These are phyloP conservation scores for Rhea pennata DNA, from an alignment of 2,113 vertebrate species.

Conservation along the genomic window DNA sequence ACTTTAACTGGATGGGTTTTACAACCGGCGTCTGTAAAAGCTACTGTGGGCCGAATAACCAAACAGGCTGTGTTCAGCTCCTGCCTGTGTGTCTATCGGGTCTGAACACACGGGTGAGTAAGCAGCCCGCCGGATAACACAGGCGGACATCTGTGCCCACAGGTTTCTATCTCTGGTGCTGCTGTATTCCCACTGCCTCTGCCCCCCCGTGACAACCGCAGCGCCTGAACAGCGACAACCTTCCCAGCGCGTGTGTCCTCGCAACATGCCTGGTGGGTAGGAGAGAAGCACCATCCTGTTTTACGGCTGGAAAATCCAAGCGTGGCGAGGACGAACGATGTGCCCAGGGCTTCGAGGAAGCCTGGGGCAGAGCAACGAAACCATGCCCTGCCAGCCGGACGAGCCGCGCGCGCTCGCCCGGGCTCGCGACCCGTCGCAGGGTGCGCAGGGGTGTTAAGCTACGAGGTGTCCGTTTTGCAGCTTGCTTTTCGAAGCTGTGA, in stretches of 20 bases:
- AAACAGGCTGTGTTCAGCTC: neutral
- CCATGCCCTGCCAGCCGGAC: accelerated
- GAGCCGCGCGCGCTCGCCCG: neutral
- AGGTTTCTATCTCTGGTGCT: conserved; percentile 54
- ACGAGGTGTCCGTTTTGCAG: neutral
- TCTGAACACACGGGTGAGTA: conserved; percentile 22
- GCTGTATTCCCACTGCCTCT: neutral
- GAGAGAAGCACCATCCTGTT: neutral
- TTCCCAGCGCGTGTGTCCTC: neutral
- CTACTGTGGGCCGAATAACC: conserved; percentile 22
- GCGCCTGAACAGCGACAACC: neutral
- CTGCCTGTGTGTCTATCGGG: conserved; percentile 30
- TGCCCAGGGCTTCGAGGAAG: accelerated
- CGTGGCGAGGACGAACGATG: neutral
- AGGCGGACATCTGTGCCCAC: conserved; percentile 50
- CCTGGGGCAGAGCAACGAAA: neutral
- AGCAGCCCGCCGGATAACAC: conserved; percentile 17
- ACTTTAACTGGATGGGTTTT: neutral
- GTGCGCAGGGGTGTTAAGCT: neutral
- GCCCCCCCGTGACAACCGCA: neutral
- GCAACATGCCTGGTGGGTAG: neutral
- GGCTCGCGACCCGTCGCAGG: neutral
- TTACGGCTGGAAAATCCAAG: neutral
- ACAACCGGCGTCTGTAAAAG: neutral
- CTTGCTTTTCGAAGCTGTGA: neutral